A percentile compares a stretch with the other conserved stretches of the same genome.
phyloP scores from a whole-genome alignment of 2,113 vertebrate genomes.

The Crotalus tigris region DNA sequence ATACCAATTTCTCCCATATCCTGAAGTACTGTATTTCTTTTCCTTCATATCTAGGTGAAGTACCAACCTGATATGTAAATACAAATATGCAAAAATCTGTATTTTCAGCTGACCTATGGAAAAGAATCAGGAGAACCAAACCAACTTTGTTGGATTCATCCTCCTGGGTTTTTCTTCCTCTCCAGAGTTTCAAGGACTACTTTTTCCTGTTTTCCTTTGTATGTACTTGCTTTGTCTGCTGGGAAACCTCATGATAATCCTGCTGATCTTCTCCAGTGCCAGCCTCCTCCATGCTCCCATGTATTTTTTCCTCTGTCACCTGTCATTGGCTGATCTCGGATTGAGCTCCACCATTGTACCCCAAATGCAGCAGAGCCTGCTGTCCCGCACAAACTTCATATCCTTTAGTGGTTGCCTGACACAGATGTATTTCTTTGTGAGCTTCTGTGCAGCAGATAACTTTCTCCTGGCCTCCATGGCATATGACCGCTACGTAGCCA shows the following conservation, averaged over 20 bases:
- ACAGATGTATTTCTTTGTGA: neutral
- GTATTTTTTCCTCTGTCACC: neutral
- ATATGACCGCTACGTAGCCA: neutral
- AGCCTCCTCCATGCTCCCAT: neutral
- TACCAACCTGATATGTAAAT: neutral
- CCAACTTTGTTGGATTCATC: neutral
- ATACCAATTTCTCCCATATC: no score
- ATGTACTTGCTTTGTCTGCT: neutral
- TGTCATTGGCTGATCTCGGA: neutral
- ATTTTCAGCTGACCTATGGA: neutral
- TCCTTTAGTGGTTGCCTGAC: neutral
- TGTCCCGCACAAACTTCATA: neutral
- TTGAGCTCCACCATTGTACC: neutral
- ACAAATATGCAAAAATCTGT: neutral
- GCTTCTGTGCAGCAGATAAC: neutral
- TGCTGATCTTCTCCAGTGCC: neutral
- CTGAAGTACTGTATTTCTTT: neutral
- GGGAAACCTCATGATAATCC: neutral
- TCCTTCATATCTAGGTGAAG: neutral
- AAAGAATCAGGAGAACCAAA: neutral
- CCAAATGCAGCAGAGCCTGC: neutral
- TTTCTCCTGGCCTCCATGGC: neutral
- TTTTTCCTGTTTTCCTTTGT: neutral
- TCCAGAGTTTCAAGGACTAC: neutral
- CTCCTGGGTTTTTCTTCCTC: neutral